Base-by-base conservation (phyloP, 35 echinoderm and acorn worm species). In the Lytechinus pictus region DNA sequence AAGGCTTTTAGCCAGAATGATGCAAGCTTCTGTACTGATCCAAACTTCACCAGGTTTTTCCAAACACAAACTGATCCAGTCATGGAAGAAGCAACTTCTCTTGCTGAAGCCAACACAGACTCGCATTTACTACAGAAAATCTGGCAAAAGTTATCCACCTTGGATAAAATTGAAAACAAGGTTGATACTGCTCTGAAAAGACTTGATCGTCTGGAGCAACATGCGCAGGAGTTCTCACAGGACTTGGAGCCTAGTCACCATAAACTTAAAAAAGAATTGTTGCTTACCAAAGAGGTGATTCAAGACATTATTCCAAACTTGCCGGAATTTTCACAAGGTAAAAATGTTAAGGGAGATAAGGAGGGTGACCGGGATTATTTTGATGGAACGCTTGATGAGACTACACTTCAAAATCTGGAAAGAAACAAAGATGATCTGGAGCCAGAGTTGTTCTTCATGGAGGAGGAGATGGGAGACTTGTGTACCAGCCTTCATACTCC, bases 401-500 rank as follows among this genome's bases (percentile, higher is more conserved):
- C 9, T 54, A 90, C 88, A 52, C 88, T 90, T 90, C 29, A 52
- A 33, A 90, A 90, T 90, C 52, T 54, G 16, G 88, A 90, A 90
- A 24, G 66, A 79, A 57, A 93, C 53, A 93, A 12, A 57, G 92
- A 93, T 57, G 53, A 93, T 54, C 9, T 93, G 4, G 92, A 93
- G 28, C 92, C 92, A 55, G 92, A 93, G 54, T 54, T 93, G n/a
- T 93, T 93, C 52, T 93, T 93, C 53, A 93, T 93, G 92, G 92
- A 93, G 92, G 92, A 93, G 92, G 92, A 93, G 52, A 93, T 93
- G 92, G 92, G 92, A 27, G 92, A 93, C 11, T 54, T 90, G 14
- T 93, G 92, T 10, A 93, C 92, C 92, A 93, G 55, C 27, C 92
- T 93, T 27, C 92, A 93, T 57, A 57, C 29, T 54, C 54, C 92